Conservation (phyloP, 2,113 vertebrate genomes). For the Pongo pygmaeus region DNA sequence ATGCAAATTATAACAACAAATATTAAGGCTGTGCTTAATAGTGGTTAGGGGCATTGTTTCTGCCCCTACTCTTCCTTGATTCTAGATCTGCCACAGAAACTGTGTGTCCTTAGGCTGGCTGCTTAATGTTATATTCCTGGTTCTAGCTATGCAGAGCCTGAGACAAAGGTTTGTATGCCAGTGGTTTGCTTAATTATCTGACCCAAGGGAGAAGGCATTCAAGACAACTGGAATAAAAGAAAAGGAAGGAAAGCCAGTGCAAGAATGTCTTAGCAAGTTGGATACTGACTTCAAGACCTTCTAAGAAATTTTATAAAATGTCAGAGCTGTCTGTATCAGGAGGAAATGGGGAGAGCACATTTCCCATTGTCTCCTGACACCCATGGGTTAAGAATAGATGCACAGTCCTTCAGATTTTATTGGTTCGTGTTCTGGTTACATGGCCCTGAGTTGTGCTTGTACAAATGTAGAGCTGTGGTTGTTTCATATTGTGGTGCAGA, state of each 20-base stretch:
- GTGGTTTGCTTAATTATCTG: background rate
- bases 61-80: background rate
- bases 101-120: background rate
- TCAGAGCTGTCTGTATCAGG: background rate
- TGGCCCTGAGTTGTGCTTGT: background rate
- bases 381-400: background rate
- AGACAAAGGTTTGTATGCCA: background rate
- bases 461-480: background rate
- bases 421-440: background rate
- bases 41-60: background rate
- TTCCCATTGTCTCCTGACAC: background rate
- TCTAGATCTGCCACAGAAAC: background rate
- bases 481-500: background rate
- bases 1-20: background rate
- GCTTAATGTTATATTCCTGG: background rate
- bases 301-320: background rate
- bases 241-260: background rate
- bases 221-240: background rate
- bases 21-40: background rate
- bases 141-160: background rate
- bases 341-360: too few species aligned
- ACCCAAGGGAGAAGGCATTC: background rate
- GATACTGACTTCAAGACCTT: background rate
- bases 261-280: background rate
- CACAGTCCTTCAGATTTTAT: background rate